Evolutionary conservation across 2,113 vertebrate species (phyloP).

Genomic region (Oostethus manadensis): DNA sequence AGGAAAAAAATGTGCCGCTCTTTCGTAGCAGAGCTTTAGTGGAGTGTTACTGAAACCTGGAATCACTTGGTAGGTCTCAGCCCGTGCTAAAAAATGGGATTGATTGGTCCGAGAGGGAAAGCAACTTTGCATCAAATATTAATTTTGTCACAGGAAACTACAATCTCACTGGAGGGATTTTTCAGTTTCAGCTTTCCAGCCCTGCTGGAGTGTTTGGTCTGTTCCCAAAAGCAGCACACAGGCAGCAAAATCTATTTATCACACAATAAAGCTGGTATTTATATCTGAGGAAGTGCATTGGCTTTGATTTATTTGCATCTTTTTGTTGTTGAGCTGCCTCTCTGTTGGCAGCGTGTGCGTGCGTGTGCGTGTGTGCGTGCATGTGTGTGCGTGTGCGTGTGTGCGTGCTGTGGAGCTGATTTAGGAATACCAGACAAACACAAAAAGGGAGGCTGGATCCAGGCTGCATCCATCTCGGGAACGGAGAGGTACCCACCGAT

Average conservation of each 20-base stretch:
- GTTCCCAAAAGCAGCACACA: constrained; percentile 28
- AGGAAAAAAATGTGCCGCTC: constrained; percentile 7
- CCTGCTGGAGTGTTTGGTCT: constrained; percentile 18
- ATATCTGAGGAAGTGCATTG: constrained; percentile 37
- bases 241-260: constrained; percentile 29
- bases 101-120: constrained; percentile 14
- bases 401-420: constrained; percentile 19
- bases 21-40: constrained; percentile 27
- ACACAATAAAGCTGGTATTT: constrained; percentile 57
- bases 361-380: constrained; percentile 7
- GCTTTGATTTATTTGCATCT: constrained; percentile 42
- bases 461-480: constrained; percentile 68
- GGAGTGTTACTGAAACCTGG: constrained; percentile 21
- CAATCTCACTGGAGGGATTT: constrained; percentile 16
- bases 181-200: constrained; percentile 17
- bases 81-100: not conserved
- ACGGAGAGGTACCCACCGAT: constrained; percentile 75
- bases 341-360: constrained; percentile 11
- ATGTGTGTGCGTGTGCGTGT: constrained; percentile 4
- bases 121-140: constrained; percentile 30
- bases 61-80: constrained; percentile 6
- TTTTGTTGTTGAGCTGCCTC: constrained; percentile 30
- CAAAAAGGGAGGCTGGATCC: constrained; percentile 77
- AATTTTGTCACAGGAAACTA: constrained; percentile 10
- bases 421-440: constrained; percentile 66